These are phyloP conservation scores for Glaucomys volans DNA, from an alignment of 2,113 vertebrate species.

Conservation along the genomic window DNA sequence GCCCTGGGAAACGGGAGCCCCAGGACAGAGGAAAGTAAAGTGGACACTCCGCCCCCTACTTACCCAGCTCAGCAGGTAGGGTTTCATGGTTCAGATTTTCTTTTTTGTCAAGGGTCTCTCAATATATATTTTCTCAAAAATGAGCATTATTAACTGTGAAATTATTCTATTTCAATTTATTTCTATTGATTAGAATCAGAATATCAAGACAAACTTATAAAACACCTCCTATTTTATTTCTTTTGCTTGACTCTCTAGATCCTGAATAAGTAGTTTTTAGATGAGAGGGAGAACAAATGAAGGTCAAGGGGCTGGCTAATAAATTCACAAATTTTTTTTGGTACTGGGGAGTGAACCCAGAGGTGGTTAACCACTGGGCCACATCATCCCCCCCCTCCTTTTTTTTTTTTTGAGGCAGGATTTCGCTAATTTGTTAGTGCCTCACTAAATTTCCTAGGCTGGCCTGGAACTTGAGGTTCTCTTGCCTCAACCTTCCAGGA, in stretches of 20 bases:
- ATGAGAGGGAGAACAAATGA: neutral
- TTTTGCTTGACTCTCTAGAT: neutral
- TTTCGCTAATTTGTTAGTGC: too few relatives aligned
- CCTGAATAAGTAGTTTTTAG: neutral
- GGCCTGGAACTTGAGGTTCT: too few relatives aligned
- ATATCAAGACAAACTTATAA: too few relatives aligned
- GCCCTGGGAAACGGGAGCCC: conserved; percentile 86
- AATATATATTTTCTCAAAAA: neutral
- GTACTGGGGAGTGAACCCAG: too few relatives aligned
- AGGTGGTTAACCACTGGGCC: too few relatives aligned
- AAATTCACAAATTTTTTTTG: too few relatives aligned
- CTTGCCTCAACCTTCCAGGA: too few relatives aligned
- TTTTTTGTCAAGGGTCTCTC: neutral
- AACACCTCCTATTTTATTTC: neutral
- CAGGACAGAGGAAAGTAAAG: conserved; percentile 84
- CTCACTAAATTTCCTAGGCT: too few relatives aligned
- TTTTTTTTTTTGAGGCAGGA: too few relatives aligned
- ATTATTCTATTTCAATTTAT: neutral
- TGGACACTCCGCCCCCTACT: conserved; percentile 91
- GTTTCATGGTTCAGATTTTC: neutral
- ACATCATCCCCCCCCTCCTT: too few relatives aligned
- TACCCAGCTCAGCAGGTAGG: conserved; percentile 91
- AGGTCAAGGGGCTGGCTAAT: neutral
- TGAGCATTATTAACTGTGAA: neutral
- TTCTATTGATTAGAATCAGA: neutral